Evolutionary conservation across 1,140 invertebrate genomes (phyloP).

Genomic region (Pogonomyrmex californicus): DNA sequence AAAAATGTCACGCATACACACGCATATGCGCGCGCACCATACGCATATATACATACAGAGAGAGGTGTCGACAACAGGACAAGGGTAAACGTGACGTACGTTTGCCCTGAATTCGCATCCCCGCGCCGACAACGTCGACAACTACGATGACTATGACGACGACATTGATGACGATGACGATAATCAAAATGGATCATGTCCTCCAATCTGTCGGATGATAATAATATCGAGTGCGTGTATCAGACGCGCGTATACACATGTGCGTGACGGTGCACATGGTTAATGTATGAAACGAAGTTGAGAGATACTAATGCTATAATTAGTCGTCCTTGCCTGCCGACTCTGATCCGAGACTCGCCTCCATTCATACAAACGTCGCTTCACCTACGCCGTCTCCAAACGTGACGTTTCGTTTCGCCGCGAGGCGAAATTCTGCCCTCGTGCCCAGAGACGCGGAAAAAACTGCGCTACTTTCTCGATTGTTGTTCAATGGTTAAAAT

Average conservation of each 20-base stretch:
- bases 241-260: conserved; percentile 11
- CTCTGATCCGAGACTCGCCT: conserved; percentile 78
- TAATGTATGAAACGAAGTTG: conserved; percentile 72
- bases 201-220: conserved; percentile 66
- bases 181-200: conserved; percentile 69
- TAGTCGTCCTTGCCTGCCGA: conserved; percentile 84
- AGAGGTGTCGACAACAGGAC: conserved; percentile 9
- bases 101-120: conserved; percentile 73
- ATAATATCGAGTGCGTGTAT: conserved; percentile 60
- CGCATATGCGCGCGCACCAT: background rate
- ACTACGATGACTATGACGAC: conserved; percentile 20
- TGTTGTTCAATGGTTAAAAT: background rate
- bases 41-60: no score
- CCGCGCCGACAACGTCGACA: conserved; percentile 26
- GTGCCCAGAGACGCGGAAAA: background rate
- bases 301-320: conserved; percentile 81
- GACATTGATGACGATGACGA: conserved; percentile 4
- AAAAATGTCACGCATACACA: background rate
- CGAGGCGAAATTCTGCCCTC: conserved; percentile 14
- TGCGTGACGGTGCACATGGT: conserved; percentile 57
- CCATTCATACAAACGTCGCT: conserved; percentile 83
- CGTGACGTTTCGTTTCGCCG: conserved; percentile 39
- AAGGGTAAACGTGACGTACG: conserved; percentile 48
- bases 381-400: conserved; percentile 59
- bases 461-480: background rate